phyloP scores from a whole-genome alignment of 2,797 vertebrate genomes.

The Scleropages formosus region DNA sequence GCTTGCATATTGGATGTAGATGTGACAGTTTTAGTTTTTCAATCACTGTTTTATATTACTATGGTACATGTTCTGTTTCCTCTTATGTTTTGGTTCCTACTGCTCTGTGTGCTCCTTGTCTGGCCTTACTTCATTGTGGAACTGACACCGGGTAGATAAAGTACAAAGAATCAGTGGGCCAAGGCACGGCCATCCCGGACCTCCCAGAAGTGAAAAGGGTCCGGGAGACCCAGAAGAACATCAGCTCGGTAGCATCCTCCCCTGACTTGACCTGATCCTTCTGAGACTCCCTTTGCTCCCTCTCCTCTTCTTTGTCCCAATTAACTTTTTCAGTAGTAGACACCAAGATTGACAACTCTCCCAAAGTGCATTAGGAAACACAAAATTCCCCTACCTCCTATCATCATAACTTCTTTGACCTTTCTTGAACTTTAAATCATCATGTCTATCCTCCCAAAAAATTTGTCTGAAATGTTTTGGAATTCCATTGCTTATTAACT shows the following conservation, averaged over 20 bases:
- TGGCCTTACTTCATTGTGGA: constrained; percentile 39
- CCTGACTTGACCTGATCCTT: constrained; percentile 28
- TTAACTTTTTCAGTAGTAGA: constrained; percentile 8
- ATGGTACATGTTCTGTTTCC: neutral
- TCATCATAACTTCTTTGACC: constrained; percentile 33
- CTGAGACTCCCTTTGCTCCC: neutral
- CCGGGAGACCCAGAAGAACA: constrained; percentile 84
- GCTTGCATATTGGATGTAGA: too few relatives aligned
- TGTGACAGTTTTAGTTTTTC: too few relatives aligned
- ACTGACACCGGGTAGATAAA: constrained; percentile 67
- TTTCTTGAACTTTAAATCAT: constrained; percentile 28
- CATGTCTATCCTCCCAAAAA: too few relatives aligned
- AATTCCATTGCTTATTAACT: constrained; percentile 6
- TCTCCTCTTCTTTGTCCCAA: neutral
- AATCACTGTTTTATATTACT: too few relatives aligned
- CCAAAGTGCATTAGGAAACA: neutral
- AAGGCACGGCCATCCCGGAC: constrained; percentile 78
- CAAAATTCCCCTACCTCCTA: constrained; percentile 33
- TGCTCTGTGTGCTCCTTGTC: constrained; percentile 35
- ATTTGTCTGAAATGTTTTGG: neutral
- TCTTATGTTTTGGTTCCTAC: constrained; percentile 25
- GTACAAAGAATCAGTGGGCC: constrained; percentile 79
- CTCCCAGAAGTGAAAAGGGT: constrained; percentile 83
- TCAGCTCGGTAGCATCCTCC: constrained; percentile 75
- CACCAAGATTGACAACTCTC: neutral